A percentile compares a stretch with the other conserved stretches of the same genome.
These are phyloP conservation scores for Erythrocebus patas DNA, from an alignment of 2,113 vertebrate species.

Conservation along the genomic window DNA sequence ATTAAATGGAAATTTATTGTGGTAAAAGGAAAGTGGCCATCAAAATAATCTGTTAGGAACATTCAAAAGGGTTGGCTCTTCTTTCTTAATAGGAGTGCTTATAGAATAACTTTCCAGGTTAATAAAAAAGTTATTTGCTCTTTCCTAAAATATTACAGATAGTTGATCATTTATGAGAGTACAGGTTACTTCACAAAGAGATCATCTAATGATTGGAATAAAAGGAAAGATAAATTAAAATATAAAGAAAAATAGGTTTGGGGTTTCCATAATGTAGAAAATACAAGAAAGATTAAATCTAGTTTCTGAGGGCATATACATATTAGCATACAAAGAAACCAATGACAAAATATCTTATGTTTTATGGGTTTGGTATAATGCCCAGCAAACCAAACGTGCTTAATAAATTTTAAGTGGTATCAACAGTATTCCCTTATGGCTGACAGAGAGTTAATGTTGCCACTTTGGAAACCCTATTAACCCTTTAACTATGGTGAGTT, in stretches of 20 bases:
- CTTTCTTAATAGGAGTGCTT: neutral
- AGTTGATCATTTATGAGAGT: neutral
- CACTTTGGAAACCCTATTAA: slow-evolving; percentile 45
- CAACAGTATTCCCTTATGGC: neutral
- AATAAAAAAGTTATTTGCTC: neutral
- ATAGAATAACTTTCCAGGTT: slow-evolving; percentile 17
- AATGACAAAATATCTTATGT: slow-evolving; percentile 31
- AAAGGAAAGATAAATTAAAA: slow-evolving; percentile 1
- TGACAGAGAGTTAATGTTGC: slow-evolving; percentile 14
- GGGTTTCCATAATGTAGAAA: slow-evolving; percentile 31
- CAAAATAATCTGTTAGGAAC: neutral
- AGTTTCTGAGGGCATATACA: slow-evolving; percentile 36
- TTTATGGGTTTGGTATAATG: slow-evolving; percentile 48
- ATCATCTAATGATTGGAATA: neutral
- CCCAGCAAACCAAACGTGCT: slow-evolving; percentile 50
- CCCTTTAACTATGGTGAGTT: slow-evolving; percentile 35
- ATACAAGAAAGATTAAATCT: slow-evolving; percentile 39
- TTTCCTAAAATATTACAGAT: slow-evolving; percentile 22
- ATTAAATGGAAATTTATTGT: neutral
- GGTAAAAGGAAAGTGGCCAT: neutral
- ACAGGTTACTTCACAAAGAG: slow-evolving; percentile 28
- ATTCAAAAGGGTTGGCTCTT: neutral
- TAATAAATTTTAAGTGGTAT: slow-evolving; percentile 53
- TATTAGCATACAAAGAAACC: slow-evolving; percentile 13
- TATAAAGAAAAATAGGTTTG: slow-evolving; percentile 21